A percentile compares a stretch with the other conserved stretches of the same genome.
Conservation (phyloP, 2,888 invertebrate genomes). For the Orchesellides sinensis region DNA sequence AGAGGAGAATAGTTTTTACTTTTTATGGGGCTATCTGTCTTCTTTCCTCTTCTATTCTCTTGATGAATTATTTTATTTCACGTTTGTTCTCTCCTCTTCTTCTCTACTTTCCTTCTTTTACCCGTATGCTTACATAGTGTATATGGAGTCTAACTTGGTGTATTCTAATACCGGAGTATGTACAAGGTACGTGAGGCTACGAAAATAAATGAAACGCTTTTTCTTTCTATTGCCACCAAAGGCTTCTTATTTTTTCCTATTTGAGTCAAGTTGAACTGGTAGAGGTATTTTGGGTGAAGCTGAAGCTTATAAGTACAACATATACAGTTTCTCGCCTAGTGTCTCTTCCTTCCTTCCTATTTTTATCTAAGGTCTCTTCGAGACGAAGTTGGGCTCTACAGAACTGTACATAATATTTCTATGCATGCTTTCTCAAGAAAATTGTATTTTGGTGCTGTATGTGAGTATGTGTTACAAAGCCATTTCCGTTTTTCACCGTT, state of each 20-base stretch:
- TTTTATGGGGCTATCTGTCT: slow-evolving; percentile 73
- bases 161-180: neutral
- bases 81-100: slow-evolving; percentile 51
- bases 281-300: neutral
- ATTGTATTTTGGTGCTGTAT: no score
- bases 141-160: neutral
- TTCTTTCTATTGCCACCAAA: slow-evolving; percentile 9
- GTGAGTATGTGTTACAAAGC: neutral
- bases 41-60: slow-evolving; percentile 69
- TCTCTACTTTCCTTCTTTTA: slow-evolving; percentile 9
- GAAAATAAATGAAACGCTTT: slow-evolving; percentile 26
- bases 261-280: slow-evolving; percentile 4
- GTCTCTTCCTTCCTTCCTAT: slow-evolving; percentile 49
- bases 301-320: neutral
- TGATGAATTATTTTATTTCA: slow-evolving; percentile 74
- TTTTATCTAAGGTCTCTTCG: no score
- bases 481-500: neutral
- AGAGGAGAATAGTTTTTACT: slow-evolving; percentile 66
- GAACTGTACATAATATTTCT: no score
- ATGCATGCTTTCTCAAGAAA: no score
- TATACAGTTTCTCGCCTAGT: slow-evolving; percentile 20
- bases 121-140: no score
- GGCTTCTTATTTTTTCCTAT: slow-evolving; percentile 32
- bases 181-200: neutral
- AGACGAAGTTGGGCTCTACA: no score